Conservation (phyloP, 2,797 vertebrate genomes). For the Lepus oiostolus region DNA sequence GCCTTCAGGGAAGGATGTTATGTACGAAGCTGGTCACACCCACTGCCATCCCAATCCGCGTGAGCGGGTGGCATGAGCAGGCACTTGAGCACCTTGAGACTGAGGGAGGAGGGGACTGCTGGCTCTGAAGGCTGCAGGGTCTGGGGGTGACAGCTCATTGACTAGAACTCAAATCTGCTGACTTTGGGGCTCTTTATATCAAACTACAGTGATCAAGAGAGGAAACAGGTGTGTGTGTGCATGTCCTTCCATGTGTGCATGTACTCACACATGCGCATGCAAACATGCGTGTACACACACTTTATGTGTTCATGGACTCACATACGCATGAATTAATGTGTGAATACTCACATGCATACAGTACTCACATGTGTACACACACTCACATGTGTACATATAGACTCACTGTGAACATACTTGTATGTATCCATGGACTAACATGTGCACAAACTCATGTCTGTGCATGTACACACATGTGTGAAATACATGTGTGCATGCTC, state of each 20-base stretch:
- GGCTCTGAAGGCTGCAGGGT: no score
- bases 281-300: not conserved
- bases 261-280: not conserved
- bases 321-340: no score
- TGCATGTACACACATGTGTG: no score
- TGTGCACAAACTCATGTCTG: no score
- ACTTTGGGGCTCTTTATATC: not conserved
- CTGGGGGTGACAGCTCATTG: not conserved
- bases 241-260: no score
- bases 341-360: not conserved
- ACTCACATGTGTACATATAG: no score
- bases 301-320: no score
- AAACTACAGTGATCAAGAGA: not conserved
- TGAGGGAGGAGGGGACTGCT: not conserved
- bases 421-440: no score
- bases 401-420: no score
- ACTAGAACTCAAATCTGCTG: not conserved
- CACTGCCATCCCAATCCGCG: fast-evolving
- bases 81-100: not conserved
- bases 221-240: not conserved
- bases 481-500: no score
- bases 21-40: not conserved
- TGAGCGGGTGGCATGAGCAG: not conserved
- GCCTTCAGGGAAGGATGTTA: not conserved
- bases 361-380: no score